Conservation (phyloP, 37 sponge, comb jelly and placozoan genomes). For the Lycopodina hypogea region DNA sequence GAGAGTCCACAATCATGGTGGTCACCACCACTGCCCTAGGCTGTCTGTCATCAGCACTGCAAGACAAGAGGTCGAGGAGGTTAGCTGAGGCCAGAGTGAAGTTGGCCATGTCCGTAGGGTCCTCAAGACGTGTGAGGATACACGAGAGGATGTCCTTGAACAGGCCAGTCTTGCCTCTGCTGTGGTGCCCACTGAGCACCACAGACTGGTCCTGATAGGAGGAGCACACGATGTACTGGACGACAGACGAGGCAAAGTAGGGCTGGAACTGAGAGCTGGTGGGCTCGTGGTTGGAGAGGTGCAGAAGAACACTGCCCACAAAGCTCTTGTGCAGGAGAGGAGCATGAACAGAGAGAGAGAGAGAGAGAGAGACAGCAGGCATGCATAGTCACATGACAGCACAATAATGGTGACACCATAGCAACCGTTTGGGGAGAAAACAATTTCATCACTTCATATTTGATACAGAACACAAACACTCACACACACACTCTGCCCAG, state of each 20-base stretch:
- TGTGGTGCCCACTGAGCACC: conserved; percentile 13
- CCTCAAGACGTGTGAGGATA: not conserved
- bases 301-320: conserved; percentile 15
- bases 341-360: not conserved
- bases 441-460: too few relatives aligned
- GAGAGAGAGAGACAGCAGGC: not conserved
- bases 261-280: not conserved
- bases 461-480: too few relatives aligned
- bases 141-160: not conserved
- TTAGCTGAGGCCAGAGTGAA: not conserved
- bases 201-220: conserved; percentile 21
- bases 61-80: not conserved
- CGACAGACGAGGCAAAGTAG: conserved; percentile 1
- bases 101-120: too few relatives aligned
- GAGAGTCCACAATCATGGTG: not conserved
- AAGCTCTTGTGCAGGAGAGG: conserved; percentile 2
- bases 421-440: too few relatives aligned
- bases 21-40: not conserved
- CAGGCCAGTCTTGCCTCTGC: conserved; percentile 3
- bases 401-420: too few relatives aligned
- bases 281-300: not conserved
- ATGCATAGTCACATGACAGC: not conserved
- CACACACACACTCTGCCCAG: too few relatives aligned
- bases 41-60: not conserved
- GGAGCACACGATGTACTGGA: not conserved